phyloP scores from a whole-genome alignment of 2,888 invertebrate species.

The Lithophane semibrunnea region DNA sequence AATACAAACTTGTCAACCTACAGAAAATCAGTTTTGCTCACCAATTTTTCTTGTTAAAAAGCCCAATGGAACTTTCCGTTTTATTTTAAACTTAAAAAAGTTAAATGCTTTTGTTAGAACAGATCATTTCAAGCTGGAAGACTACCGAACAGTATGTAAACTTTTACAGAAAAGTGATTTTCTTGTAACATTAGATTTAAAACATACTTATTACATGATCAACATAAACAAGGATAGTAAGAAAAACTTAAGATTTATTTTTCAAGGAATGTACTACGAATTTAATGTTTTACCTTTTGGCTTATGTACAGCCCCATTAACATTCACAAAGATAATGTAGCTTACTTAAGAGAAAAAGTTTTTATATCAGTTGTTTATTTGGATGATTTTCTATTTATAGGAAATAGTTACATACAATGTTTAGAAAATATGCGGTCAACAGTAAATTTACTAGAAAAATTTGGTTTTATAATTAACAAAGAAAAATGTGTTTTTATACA shows the following conservation, averaged over 20 bases:
- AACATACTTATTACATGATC: background rate
- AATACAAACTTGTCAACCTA: background rate
- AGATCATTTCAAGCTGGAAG: background rate
- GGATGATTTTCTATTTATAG: too few species aligned
- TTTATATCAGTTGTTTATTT: too few species aligned
- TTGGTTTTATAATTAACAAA: too few species aligned
- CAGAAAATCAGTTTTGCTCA: background rate
- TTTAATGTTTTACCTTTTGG: background rate
- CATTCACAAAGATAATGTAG: background rate
- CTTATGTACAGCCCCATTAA: background rate
- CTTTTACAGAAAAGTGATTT: background rate
- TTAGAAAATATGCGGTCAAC: too few species aligned
- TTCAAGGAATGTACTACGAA: background rate
- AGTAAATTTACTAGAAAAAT: too few species aligned
- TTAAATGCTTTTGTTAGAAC: background rate
- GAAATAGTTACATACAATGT: too few species aligned
- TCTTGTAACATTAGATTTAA: background rate
- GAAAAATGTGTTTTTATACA: too few species aligned
- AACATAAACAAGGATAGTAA: background rate
- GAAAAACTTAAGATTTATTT: slow-evolving; percentile 1
- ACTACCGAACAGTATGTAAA: background rate
- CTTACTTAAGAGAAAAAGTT: background rate
- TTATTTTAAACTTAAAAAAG: background rate
- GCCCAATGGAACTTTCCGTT: background rate
- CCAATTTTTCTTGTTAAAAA: background rate